These are phyloP conservation scores for Oncorhynchus tshawytscha DNA, from an alignment of 2,113 vertebrate species.

Conservation along the genomic window DNA sequence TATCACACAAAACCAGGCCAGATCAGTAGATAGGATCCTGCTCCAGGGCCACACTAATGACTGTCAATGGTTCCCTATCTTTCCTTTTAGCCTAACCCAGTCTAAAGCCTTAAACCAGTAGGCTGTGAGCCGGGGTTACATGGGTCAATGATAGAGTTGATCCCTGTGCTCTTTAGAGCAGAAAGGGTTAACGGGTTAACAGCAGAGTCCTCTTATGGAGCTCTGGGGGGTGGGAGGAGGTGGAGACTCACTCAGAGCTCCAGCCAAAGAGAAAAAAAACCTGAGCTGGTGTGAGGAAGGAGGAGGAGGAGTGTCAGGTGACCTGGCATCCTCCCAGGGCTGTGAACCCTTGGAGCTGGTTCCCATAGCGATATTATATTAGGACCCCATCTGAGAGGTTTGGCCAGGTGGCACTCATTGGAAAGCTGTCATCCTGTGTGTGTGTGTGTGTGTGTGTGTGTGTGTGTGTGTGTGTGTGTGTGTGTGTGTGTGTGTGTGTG, in stretches of 20 bases:
- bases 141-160: not conserved
- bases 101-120: not conserved
- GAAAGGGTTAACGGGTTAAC: slow-evolving; percentile 5
- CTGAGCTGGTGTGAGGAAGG: slow-evolving; percentile 31
- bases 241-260: not conserved
- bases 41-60: not conserved
- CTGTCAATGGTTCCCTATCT: slow-evolving; percentile 7
- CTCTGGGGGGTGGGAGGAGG: not conserved
- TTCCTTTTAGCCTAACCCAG: not conserved
- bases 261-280: slow-evolving; percentile 51
- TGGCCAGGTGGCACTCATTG: slow-evolving; percentile 27
- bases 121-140: slow-evolving; percentile 7
- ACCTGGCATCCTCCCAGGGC: not conserved
- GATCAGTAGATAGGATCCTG: no score
- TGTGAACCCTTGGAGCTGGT: slow-evolving; percentile 5
- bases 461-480: no score
- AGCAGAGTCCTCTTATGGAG: slow-evolving; percentile 9
- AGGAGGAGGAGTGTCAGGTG: not conserved
- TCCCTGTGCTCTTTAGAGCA: not conserved
- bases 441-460: not conserved
- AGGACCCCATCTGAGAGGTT: not conserved
- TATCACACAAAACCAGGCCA: not conserved
- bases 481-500: not conserved
- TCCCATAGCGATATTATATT: not conserved
- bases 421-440: not conserved